These are phyloP conservation scores for Propsilocerus akamusi DNA, from an alignment of 1,140 invertebrate species.

Conservation along the genomic window DNA sequence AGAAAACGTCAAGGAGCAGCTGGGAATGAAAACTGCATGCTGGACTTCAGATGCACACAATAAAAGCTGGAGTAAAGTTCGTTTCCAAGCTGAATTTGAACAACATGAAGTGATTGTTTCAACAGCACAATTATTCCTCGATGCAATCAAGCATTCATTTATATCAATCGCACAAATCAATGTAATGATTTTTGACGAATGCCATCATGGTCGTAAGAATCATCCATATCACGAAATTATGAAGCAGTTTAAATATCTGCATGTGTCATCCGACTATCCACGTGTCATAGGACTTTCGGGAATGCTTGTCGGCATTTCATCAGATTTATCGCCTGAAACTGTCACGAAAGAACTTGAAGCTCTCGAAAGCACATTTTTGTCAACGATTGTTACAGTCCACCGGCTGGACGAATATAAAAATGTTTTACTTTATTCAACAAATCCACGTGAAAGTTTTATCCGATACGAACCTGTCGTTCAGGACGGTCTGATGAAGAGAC, in stretches of 20 bases:
- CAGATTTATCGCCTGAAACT: conserved; percentile 22
- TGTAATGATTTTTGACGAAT: background rate
- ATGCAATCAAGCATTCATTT: background rate
- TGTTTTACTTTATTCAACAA: conserved; percentile 38
- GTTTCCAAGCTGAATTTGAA: background rate
- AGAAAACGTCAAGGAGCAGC: background rate
- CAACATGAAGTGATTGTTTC: background rate
- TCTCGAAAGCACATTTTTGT: conserved; percentile 55
- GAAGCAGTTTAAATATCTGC: conserved; percentile 31
- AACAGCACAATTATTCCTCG: background rate
- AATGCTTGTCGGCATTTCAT: conserved; percentile 50
- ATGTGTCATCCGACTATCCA: conserved; percentile 28
- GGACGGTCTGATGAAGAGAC: background rate
- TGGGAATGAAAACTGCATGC: background rate
- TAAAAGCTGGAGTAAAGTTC: background rate
- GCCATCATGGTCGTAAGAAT: conserved; percentile 30
- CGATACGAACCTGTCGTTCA: conserved; percentile 8
- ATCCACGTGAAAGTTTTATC: conserved; percentile 31
- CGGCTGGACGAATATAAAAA: conserved; percentile 39
- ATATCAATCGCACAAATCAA: background rate
- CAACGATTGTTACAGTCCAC: conserved; percentile 49
- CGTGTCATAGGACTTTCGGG: conserved; percentile 68
- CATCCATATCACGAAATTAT: conserved; percentile 61
- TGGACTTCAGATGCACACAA: background rate
- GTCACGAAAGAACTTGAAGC: conserved; percentile 36